Conservation (phyloP, 2,888 invertebrate species). For the Lutraria lutraria region DNA sequence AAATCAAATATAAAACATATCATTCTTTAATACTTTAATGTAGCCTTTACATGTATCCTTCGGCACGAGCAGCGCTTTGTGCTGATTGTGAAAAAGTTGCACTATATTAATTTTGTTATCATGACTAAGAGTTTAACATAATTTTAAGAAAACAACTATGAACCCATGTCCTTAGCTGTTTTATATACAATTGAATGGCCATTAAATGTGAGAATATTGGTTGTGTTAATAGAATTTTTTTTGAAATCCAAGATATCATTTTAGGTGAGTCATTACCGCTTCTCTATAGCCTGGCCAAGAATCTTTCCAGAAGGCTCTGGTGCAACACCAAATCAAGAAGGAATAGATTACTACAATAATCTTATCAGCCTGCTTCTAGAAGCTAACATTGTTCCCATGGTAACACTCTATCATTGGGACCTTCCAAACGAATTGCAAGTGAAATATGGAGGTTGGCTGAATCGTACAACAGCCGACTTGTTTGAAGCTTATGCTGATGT, state of each 20-base stretch:
- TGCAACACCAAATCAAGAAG: slow-evolving; percentile 89
- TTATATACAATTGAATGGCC: too few relatives aligned
- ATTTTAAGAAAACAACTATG: too few relatives aligned
- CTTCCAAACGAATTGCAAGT: slow-evolving; percentile 86
- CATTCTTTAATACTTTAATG: too few relatives aligned
- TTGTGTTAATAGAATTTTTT: too few relatives aligned
- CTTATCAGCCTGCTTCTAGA: slow-evolving; percentile 91
- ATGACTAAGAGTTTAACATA: too few relatives aligned
- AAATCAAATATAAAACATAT: too few relatives aligned
- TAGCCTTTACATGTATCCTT: too few relatives aligned
- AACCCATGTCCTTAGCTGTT: too few relatives aligned
- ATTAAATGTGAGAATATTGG: too few relatives aligned
- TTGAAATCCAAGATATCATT: neutral
- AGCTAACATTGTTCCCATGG: slow-evolving; percentile 89
- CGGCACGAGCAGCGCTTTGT: too few relatives aligned
- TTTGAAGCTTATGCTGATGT: slow-evolving; percentile 86
- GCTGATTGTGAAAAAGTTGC: too few relatives aligned
- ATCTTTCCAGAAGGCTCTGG: slow-evolving; percentile 89
- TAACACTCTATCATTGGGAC: slow-evolving; percentile 88
- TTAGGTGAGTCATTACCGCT: slow-evolving; percentile 83
- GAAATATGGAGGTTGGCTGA: slow-evolving; percentile 85
- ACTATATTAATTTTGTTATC: too few relatives aligned
- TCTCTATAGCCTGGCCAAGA: slow-evolving; percentile 91
- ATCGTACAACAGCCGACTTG: slow-evolving; percentile 76
- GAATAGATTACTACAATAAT: slow-evolving; percentile 92